Evolutionary conservation across 1,140 invertebrate species (phyloP).

Genomic region (Brachionus koreanus): DNA sequence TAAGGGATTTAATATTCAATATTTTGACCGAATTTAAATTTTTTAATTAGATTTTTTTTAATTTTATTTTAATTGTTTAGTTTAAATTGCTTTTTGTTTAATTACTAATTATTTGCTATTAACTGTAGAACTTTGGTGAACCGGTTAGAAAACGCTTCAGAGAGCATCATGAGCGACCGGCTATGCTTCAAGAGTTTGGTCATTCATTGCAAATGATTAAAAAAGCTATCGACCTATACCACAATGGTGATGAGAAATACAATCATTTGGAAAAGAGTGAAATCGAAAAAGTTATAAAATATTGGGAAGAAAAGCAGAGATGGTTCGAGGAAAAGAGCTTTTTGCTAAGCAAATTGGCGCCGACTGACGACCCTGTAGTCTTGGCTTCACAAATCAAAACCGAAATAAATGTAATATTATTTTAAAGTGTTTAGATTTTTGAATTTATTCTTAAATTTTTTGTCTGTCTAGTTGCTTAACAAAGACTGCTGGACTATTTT

Average conservation of each 20-base stretch:
- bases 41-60: neutral
- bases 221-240: conserved; percentile 69
- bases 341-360: conserved; percentile 63
- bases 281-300: conserved; percentile 66
- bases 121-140: conserved; percentile 65
- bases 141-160: conserved; percentile 74
- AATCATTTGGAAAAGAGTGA: conserved; percentile 76
- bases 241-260: conserved; percentile 69
- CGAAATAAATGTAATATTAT: conserved; percentile 65
- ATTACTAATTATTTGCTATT: conserved; percentile 42
- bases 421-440: neutral
- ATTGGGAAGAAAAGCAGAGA: conserved; percentile 59
- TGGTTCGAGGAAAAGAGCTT: conserved; percentile 73
- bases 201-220: conserved; percentile 68
- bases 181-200: conserved; percentile 72
- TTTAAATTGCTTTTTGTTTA: conserved; percentile 23
- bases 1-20: conserved; percentile 18
- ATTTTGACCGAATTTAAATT: conserved; percentile 28
- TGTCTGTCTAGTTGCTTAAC: neutral
- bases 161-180: conserved; percentile 72
- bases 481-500: conserved; percentile 40
- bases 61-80: conserved; percentile 30
- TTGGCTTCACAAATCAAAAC: conserved; percentile 71
- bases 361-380: conserved; percentile 66
- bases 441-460: neutral